Evolutionary conservation across 35 echinoderm and acorn worm species (phyloP).

Genomic region (Lytechinus variegatus): DNA sequence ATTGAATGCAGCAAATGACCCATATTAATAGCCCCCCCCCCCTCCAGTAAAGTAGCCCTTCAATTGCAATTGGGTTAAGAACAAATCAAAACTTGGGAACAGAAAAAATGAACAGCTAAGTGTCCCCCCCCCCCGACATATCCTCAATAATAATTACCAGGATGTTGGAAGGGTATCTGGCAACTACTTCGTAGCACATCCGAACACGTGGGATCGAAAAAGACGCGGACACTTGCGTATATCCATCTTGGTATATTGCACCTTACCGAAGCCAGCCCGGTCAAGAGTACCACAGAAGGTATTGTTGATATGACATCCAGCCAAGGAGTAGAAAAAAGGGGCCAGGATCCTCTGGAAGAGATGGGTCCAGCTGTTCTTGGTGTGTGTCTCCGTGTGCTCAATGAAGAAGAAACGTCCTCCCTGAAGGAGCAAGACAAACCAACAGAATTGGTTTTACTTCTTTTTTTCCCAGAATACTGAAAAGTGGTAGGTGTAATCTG

Average conservation of each 20-base stretch:
- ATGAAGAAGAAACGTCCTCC: slow-evolving; percentile 55
- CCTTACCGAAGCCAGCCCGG: slow-evolving; percentile 3
- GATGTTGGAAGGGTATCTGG: background rate
- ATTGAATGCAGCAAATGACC: no score
- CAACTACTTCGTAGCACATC: background rate
- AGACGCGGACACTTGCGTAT: background rate
- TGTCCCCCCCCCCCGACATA: no score
- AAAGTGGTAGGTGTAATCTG: no score
- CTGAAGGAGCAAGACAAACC: slow-evolving; percentile 19
- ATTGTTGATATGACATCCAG: background rate
- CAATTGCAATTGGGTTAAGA: no score
- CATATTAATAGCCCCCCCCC: no score
- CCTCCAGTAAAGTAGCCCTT: no score
- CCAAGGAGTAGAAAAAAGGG: background rate
- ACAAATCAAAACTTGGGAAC: no score
- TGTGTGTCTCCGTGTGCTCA: slow-evolving; percentile 24
- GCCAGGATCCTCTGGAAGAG: slow-evolving; percentile 15
- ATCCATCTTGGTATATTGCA: slow-evolving; percentile 28
- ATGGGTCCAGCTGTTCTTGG: slow-evolving; percentile 48
- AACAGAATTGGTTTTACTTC: background rate
- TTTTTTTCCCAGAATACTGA: no score
- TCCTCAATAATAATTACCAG: background rate
- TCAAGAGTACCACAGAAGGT: background rate
- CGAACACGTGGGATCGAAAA: background rate
- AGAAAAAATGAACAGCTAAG: no score